Conservation (phyloP, 2,113 vertebrate species). For the Petroica traversi region DNA sequence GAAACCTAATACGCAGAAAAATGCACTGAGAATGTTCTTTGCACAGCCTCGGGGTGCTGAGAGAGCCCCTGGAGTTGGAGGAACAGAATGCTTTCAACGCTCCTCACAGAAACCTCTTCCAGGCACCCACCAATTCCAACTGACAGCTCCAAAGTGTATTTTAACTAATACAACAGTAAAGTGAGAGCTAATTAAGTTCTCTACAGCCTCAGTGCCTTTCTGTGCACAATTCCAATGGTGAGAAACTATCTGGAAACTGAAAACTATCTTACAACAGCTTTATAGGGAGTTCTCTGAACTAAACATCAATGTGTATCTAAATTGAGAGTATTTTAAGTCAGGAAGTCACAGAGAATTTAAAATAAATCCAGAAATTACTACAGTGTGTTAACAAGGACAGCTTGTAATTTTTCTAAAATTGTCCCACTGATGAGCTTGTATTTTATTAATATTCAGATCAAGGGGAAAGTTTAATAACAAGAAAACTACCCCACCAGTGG, state of each 20-base stretch:
- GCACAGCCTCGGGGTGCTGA: fast-evolving
- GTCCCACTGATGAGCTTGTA: background rate
- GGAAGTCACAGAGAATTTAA: background rate
- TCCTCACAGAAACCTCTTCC: background rate
- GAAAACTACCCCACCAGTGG: background rate
- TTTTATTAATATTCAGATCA: background rate
- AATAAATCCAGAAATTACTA: background rate
- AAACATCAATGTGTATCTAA: background rate
- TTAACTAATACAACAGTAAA: background rate
- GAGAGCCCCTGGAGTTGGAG: background rate
- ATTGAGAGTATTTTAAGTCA: background rate
- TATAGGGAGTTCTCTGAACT: background rate
- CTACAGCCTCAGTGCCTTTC: background rate
- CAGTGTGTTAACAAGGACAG: background rate
- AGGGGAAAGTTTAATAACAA: background rate
- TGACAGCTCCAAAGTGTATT: background rate
- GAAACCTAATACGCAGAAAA: background rate
- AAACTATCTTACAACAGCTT: background rate
- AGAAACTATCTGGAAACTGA: background rate
- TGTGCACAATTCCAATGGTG: background rate
- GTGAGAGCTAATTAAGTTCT: background rate
- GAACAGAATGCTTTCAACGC: background rate
- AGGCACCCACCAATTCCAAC: background rate
- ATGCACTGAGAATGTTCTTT: background rate
- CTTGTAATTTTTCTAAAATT: background rate